Conservation (phyloP, 1,140 invertebrate genomes). For the Lasaia peninsularis region DNA sequence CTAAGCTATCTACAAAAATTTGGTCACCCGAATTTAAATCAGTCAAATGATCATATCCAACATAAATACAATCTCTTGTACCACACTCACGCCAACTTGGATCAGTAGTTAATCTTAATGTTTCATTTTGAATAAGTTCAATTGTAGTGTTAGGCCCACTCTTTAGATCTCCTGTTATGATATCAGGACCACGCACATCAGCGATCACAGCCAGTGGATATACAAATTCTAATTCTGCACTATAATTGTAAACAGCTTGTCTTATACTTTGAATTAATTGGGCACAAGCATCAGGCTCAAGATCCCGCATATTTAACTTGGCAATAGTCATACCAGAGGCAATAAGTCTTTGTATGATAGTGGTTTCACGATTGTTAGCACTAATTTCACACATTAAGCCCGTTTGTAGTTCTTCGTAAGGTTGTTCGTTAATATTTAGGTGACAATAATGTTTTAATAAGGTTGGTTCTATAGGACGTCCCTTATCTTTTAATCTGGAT, state of each 20-base stretch:
- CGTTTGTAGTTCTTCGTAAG: slow-evolving; percentile 63
- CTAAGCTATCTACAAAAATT: slow-evolving; percentile 59
- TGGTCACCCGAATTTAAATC: slow-evolving; percentile 51
- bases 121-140: slow-evolving; percentile 44
- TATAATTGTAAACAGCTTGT: slow-evolving; percentile 70
- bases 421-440: slow-evolving; percentile 53
- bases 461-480: slow-evolving; percentile 33
- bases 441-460: slow-evolving; percentile 59
- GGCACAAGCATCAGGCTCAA: slow-evolving; percentile 62
- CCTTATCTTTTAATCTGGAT: slow-evolving; percentile 36
- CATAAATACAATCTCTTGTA: slow-evolving; percentile 57
- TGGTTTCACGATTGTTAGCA: slow-evolving; percentile 50
- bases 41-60: slow-evolving; percentile 62
- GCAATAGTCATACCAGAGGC: slow-evolving; percentile 68
- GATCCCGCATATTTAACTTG: slow-evolving; percentile 55
- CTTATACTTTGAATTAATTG: slow-evolving; percentile 67
- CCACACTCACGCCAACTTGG: slow-evolving; percentile 60
- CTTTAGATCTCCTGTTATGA: slow-evolving; percentile 65
- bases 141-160: slow-evolving; percentile 46
- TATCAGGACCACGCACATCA: slow-evolving; percentile 67
- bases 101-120: slow-evolving; percentile 56
- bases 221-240: slow-evolving; percentile 64
- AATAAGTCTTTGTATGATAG: slow-evolving; percentile 59
- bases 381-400: slow-evolving; percentile 70
- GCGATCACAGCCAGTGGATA: slow-evolving; percentile 69